phyloP scores from a whole-genome alignment of 2,113 vertebrate species.

The Crocuta crocuta region DNA sequence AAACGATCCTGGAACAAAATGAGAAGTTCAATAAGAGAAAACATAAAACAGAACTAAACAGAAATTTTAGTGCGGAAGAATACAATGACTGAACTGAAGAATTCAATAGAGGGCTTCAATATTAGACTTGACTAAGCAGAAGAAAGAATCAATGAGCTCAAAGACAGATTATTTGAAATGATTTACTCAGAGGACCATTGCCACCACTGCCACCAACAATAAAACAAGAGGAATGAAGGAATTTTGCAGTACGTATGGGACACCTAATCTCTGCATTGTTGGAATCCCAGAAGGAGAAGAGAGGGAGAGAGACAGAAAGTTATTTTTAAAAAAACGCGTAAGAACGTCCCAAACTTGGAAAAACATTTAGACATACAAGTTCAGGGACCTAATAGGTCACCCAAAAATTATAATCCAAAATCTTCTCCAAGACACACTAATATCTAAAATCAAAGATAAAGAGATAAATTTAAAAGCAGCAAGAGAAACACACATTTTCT shows the following conservation, averaged over 20 bases:
- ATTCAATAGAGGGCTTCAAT: not conserved
- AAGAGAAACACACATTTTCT: not conserved
- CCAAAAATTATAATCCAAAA: not conserved
- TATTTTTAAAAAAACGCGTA: not conserved
- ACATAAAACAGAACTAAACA: not conserved
- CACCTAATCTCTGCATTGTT: not conserved
- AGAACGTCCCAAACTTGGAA: not conserved
- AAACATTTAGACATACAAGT: not conserved
- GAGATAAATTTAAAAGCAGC: not conserved
- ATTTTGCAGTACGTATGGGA: not conserved
- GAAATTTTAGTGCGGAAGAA: not conserved
- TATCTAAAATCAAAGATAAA: not conserved
- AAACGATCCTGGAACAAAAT: not conserved
- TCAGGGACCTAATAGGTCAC: not conserved
- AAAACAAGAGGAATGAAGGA: not conserved
- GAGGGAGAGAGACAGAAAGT: not conserved
- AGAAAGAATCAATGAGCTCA: not conserved
- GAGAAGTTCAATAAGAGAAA: not conserved
- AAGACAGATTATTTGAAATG: not conserved
- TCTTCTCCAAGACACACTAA: not conserved
- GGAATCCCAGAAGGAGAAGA: not conserved
- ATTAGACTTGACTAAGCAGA: not conserved
- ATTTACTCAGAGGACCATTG: not conserved
- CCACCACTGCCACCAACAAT: no score
- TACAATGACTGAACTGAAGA: not conserved